phyloP scores from a whole-genome alignment of 1,140 invertebrate genomes.

The Drosophila kohkoa region DNA sequence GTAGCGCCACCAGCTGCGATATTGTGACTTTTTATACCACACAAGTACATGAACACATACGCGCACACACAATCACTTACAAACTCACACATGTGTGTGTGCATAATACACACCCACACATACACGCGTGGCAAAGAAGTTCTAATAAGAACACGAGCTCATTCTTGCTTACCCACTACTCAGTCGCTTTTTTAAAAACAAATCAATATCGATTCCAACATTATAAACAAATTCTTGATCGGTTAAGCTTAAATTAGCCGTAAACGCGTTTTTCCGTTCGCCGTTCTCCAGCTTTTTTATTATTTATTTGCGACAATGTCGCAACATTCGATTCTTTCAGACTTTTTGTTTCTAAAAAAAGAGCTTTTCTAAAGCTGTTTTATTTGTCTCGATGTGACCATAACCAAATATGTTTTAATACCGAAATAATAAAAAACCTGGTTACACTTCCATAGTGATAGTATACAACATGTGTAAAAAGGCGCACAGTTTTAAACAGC shows the following conservation, averaged over 20 bases:
- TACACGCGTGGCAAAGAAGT: constrained; percentile 63
- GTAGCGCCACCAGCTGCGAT: constrained; percentile 48
- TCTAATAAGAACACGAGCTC: constrained; percentile 52
- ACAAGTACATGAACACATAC: constrained; percentile 30
- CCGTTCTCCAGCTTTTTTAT: constrained; percentile 79
- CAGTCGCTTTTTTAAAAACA: constrained; percentile 74
- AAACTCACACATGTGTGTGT: constrained; percentile 31
- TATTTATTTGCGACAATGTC: constrained; percentile 73
- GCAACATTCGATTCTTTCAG: constrained; percentile 44
- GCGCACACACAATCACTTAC: constrained; percentile 5
- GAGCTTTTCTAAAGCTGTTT: constrained; percentile 56
- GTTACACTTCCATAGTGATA: too few species aligned
- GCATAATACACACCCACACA: constrained; percentile 52
- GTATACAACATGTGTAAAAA: too few species aligned
- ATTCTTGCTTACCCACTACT: constrained; percentile 67
- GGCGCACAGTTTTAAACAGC: too few species aligned
- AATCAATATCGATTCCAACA: constrained; percentile 79
- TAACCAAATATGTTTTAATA: too few species aligned
- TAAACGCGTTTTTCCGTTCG: constrained; percentile 53
- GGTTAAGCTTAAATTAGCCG: constrained; percentile 72
- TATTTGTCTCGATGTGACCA: constrained; percentile 41
- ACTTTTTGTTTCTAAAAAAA: constrained; percentile 21
- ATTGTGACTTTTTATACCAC: constrained; percentile 23
- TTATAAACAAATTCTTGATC: constrained; percentile 83
- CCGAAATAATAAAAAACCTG: too few species aligned